phyloP scores from a whole-genome alignment of 2,113 vertebrate species.

The Labrus mixtus region DNA sequence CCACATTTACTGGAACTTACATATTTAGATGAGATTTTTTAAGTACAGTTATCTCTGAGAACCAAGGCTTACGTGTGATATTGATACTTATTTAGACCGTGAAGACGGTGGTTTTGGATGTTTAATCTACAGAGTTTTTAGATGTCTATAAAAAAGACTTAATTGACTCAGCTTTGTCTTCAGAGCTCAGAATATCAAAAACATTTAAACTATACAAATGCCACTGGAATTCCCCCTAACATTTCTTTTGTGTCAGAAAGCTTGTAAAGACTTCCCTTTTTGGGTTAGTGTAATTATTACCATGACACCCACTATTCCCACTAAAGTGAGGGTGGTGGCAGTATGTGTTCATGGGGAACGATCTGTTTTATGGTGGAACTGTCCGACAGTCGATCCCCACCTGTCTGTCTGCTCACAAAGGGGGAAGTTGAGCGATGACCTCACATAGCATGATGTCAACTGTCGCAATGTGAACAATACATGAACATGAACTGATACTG shows the following conservation, averaged over 20 bases:
- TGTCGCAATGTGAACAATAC: constrained; percentile 88
- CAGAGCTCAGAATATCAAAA: no score
- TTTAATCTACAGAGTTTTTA: no score
- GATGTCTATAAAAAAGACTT: no score
- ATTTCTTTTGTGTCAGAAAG: neutral
- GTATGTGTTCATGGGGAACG: constrained; percentile 32
- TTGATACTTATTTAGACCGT: no score
- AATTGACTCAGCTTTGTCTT: no score
- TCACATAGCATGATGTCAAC: constrained; percentile 89
- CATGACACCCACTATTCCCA: no score
- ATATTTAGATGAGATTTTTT: no score
- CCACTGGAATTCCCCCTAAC: constrained; percentile 22
- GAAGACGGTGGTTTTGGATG: no score
- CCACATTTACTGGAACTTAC: no score
- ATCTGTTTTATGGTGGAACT: constrained; percentile 25
- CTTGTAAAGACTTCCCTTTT: constrained; percentile 41
- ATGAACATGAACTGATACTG: constrained; percentile 85
- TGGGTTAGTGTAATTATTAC: constrained; percentile 23
- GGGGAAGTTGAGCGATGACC: constrained; percentile 85
- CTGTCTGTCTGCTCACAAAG: constrained; percentile 86
- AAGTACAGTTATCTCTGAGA: no score
- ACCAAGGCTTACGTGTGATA: no score
- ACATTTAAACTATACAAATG: neutral
- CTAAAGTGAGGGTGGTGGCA: neutral
- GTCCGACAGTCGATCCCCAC: constrained; percentile 85